Evolutionary conservation across 1,140 invertebrate species (phyloP).

Genomic region (Pseudomyrmex pallidus): DNA sequence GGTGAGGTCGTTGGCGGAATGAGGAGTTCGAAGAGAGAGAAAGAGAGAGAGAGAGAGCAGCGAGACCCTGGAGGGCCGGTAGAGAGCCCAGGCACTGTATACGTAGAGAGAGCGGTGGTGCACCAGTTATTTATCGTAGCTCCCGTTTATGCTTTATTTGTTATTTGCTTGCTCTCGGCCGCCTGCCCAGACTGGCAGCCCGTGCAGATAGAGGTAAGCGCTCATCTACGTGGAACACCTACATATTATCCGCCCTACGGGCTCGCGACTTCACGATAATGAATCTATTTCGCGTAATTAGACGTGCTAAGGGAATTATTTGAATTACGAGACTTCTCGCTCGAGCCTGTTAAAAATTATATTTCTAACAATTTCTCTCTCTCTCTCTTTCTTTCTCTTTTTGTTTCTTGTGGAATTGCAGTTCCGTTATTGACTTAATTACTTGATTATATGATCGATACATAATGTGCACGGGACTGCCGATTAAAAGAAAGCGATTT

Average conservation of each 20-base stretch:
- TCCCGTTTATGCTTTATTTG: constrained; percentile 82
- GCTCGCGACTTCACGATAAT: constrained; percentile 58
- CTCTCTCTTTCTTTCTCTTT: too few relatives aligned
- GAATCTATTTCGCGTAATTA: constrained; percentile 66
- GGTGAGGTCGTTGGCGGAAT: constrained; percentile 13
- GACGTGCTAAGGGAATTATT: constrained; percentile 28
- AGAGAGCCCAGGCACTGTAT: constrained; percentile 47
- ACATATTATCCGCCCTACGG: constrained; percentile 62
- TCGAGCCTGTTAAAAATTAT: constrained; percentile 4
- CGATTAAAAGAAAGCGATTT: constrained; percentile 18
- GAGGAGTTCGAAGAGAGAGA: background rate
- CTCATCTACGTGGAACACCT: constrained; percentile 9
- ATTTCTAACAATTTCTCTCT: background rate
- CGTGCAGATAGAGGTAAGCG: constrained; percentile 36
- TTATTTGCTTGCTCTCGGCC: constrained; percentile 72
- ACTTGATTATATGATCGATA: background rate
- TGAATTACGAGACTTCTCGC: background rate
- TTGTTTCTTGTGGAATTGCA: background rate
- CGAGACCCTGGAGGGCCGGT: constrained; percentile 62
- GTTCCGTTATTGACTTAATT: background rate
- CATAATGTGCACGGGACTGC: background rate
- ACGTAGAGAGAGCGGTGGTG: constrained; percentile 68
- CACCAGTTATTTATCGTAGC: constrained; percentile 81
- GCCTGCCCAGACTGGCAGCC: constrained; percentile 51
- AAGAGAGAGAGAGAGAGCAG: constrained; percentile 35